phyloP scores from a whole-genome alignment of 1,140 invertebrate genomes.

The Atta cephalotes region DNA sequence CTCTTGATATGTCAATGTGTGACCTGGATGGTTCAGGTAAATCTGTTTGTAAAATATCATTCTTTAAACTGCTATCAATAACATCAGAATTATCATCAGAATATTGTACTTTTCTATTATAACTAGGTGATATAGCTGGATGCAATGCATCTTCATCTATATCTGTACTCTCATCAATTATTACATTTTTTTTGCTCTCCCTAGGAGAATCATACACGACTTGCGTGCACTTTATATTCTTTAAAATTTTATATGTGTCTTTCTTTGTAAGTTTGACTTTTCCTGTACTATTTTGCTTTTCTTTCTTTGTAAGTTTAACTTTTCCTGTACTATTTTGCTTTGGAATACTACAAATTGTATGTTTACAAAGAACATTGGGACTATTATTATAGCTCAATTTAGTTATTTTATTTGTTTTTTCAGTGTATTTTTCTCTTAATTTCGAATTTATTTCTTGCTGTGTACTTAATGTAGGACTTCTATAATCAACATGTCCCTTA shows the following conservation, averaged over 20 bases:
- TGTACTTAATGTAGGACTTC: neutral
- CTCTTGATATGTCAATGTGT: neutral
- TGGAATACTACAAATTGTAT: neutral
- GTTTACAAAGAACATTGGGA: neutral
- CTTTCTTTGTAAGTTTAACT: constrained; percentile 29
- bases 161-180: constrained; percentile 65
- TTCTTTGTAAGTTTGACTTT: constrained; percentile 35
- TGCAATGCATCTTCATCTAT: constrained; percentile 47
- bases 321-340: neutral
- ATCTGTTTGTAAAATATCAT: constrained; percentile 32
- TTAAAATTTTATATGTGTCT: constrained; percentile 50
- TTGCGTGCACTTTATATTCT: constrained; percentile 56
- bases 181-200: constrained; percentile 6
- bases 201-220: constrained; percentile 57
- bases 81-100: constrained; percentile 45
- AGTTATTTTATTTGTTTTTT: neutral
- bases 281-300: neutral
- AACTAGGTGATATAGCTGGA: constrained; percentile 64
- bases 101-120: neutral
- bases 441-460: neutral
- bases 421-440: neutral
- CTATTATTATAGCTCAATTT: neutral
- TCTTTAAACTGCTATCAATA: constrained; percentile 49
- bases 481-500: neutral
- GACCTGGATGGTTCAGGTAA: neutral